A percentile compares a stretch with the other conserved stretches of the same genome.
phyloP scores from a whole-genome alignment of 1,140 invertebrate genomes.

The Cherax destructor region DNA sequence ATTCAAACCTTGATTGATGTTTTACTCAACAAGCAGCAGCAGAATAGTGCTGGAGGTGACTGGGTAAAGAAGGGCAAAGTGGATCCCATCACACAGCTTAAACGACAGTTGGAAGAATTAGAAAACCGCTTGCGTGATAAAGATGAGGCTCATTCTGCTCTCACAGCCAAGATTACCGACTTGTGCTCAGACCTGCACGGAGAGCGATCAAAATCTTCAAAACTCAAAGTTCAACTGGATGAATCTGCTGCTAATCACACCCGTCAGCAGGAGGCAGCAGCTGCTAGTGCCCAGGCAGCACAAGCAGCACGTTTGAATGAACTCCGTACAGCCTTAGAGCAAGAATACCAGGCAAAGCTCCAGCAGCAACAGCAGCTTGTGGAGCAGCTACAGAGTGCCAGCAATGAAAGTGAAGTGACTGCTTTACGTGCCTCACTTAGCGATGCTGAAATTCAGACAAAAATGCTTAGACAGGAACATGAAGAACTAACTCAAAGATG shows the following conservation, averaged over 20 bases:
- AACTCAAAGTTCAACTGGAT: constrained; percentile 79
- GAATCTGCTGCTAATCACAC: constrained; percentile 78
- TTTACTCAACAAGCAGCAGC: constrained; percentile 89
- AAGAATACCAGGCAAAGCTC: constrained; percentile 55
- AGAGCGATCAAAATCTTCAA: constrained; percentile 80
- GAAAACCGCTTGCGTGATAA: constrained; percentile 77
- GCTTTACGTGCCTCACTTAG: constrained; percentile 22
- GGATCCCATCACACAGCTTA: constrained; percentile 88
- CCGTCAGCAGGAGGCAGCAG: constrained; percentile 79
- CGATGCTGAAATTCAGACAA: constrained; percentile 49
- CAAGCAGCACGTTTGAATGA: constrained; percentile 43
- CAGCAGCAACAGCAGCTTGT: constrained; percentile 54
- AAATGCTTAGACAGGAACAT: constrained; percentile 33
- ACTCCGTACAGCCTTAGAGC: constrained; percentile 31
- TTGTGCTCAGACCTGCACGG: constrained; percentile 83
- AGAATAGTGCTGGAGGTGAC: constrained; percentile 82
- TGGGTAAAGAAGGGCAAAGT: constrained; percentile 89
- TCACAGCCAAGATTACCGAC: constrained; percentile 80
- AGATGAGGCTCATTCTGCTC: constrained; percentile 68
- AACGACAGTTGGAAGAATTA: constrained; percentile 89
- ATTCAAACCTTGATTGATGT: constrained; percentile 92
- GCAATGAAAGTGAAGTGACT: constrained; percentile 63
- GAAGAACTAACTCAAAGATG: constrained; percentile 40
- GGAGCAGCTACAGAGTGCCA: constrained; percentile 42
- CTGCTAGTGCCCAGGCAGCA: constrained; percentile 73